Evolutionary conservation across 1,140 invertebrate species (phyloP), one percentile per base, ranked within the genome.

Genomic region (Zophobas atratus): DNA sequence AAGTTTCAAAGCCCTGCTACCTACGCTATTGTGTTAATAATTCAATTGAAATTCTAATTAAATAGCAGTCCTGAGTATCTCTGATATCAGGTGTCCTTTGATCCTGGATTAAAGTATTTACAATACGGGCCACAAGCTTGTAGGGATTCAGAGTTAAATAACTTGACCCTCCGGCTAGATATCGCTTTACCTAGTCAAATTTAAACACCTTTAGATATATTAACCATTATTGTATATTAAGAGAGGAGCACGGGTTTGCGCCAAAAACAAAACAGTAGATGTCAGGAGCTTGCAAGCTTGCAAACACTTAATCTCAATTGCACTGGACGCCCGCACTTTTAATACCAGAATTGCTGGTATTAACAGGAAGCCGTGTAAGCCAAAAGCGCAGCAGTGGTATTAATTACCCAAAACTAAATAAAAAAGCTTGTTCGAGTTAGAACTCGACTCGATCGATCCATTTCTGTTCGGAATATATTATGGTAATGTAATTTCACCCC

Each of bases 61-160:
- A 79, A 79, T 75, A 56, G 67, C 67, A 73, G 49, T 76, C 55
- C 57, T 67, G 53, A 38, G 56, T 67, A 80, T 75, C 75, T 63
- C 75, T 46, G 75, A 77, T 80, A 80, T 80, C 75, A 75, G 78
- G 78, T 80, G 76, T 77, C 78, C 75, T 75, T 80, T 77, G 57
- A 80, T 80, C 78, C 78, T 53, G 51, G 78, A 80, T 80, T 80
- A 80, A 75, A 75, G 75, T 72, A 74, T 77, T 80, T 77, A 77
- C 78, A 77, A 80, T 80, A 71, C 75, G 71, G 55, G 41, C 78
- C 67, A 55, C 36, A 70, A 73, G 67, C 74, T 77, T 80, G 72
- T 77, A 80, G 70, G 78, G 78, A 75, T 77, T 80, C 78, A 8
- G 75, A 77, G 71, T 77, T 77, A 80, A 80, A 80, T 75, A 80